Evolutionary conservation across 2,888 invertebrate genomes (phyloP).

Genomic region (Yponomeuta plumbellus): DNA sequence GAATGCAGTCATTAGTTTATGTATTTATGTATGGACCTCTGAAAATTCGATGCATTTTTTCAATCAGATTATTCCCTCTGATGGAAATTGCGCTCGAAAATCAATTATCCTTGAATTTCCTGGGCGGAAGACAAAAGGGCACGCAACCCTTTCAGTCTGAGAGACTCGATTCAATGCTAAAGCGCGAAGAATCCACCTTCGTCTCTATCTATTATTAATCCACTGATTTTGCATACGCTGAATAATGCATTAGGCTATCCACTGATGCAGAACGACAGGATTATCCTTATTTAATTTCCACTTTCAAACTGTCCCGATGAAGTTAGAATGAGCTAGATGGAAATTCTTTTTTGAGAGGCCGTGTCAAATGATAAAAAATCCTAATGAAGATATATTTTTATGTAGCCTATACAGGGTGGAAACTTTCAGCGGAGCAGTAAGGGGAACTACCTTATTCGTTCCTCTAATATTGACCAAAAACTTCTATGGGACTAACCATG

Average conservation of each 20-base stretch:
- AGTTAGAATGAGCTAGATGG: background rate
- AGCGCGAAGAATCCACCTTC: conserved; percentile 53
- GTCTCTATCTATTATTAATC: conserved; percentile 63
- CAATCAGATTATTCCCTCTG: background rate
- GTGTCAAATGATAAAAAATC: too few species aligned
- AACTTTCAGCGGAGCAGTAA: too few species aligned
- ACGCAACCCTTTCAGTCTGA: conserved; percentile 44
- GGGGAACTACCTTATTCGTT: too few species aligned
- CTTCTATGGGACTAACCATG: too few species aligned
- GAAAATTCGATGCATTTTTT: too few species aligned
- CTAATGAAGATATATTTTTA: background rate
- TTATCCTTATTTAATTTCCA: conserved; percentile 62
- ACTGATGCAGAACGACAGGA: conserved; percentile 54
- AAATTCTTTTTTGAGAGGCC: too few species aligned
- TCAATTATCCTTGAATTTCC: conserved; percentile 42
- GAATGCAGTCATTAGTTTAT: too few species aligned
- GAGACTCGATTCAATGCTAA: conserved; percentile 48
- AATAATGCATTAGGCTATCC: conserved; percentile 55
- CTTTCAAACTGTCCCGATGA: conserved; percentile 33
- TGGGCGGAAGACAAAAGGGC: conserved; percentile 38
- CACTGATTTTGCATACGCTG: conserved; percentile 59
- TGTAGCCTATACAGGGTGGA: too few species aligned
- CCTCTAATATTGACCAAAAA: too few species aligned
- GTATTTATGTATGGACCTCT: too few species aligned
- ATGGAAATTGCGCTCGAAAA: conserved; percentile 10